These are phyloP conservation scores for Coregonus ussuriensis DNA, from an alignment of 2,797 vertebrate genomes.

Conservation along the genomic window DNA sequence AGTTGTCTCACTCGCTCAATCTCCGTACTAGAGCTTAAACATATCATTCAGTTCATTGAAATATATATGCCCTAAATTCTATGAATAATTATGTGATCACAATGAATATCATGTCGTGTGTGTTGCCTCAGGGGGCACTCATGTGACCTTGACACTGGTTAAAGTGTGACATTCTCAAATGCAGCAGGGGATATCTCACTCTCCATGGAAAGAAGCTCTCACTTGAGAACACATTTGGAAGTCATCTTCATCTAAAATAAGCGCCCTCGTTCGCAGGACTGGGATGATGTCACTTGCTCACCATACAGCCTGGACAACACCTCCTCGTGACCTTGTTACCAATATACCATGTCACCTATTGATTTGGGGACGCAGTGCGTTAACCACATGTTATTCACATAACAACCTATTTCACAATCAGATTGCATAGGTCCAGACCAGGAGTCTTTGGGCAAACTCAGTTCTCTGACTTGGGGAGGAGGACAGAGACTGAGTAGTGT, in stretches of 20 bases:
- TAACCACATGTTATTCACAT: constrained; percentile 70
- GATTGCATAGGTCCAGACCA: constrained; percentile 63
- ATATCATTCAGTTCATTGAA: background rate
- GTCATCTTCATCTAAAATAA: constrained; percentile 65
- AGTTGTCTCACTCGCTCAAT: background rate
- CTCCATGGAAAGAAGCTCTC: constrained; percentile 38
- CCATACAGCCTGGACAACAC: constrained; percentile 49
- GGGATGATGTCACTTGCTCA: constrained; percentile 63
- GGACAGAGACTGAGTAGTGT: constrained; percentile 37
- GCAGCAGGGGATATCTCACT: constrained; percentile 45
- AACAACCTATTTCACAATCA: constrained; percentile 75
- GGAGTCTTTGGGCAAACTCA: constrained; percentile 18
- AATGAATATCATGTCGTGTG: constrained; percentile 7
- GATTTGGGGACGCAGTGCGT: constrained; percentile 71
- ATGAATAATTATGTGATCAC: constrained; percentile 5
- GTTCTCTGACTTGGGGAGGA: constrained; percentile 40
- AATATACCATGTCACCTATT: constrained; percentile 74
- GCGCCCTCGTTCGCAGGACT: constrained; percentile 32
- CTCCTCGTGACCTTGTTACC: constrained; percentile 77
- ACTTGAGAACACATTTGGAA: constrained; percentile 65
- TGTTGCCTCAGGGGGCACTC: constrained; percentile 37
- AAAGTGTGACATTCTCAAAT: constrained; percentile 60
- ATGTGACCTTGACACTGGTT: constrained; percentile 62
- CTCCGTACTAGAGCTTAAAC: background rate
- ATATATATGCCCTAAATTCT: constrained; percentile 1